phyloP scores from a whole-genome alignment of 2,797 vertebrate genomes.

The Sebastes nivosus region DNA sequence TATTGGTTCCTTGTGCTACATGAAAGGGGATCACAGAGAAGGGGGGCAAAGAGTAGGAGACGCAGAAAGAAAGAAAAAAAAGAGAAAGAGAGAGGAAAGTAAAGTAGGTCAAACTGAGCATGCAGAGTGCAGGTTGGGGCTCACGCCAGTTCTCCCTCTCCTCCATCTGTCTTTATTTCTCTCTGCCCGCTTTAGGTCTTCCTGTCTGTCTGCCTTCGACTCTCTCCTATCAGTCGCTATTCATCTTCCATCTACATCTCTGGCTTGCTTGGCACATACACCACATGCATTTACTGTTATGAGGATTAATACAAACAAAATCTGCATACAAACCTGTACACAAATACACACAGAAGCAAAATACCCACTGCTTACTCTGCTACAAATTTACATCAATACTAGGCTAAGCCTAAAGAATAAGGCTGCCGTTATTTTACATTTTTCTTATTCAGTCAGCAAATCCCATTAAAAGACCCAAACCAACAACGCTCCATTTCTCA shows the following conservation, averaged over 20 bases:
- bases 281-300: slow-evolving; percentile 34
- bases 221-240: slow-evolving; percentile 20
- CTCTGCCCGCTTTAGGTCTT: slow-evolving; percentile 36
- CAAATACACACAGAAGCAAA: neutral
- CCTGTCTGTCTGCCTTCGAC: slow-evolving; percentile 32
- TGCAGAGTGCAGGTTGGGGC: slow-evolving; percentile 38
- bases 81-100: slow-evolving; percentile 29
- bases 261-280: slow-evolving; percentile 34
- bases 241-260: slow-evolving; percentile 48
- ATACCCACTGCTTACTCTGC: too few relatives aligned
- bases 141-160: slow-evolving; percentile 28
- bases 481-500: neutral
- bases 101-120: slow-evolving; percentile 71
- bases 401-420: neutral
- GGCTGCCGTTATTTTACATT: neutral
- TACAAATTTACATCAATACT: neutral
- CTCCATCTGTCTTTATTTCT: slow-evolving; percentile 61
- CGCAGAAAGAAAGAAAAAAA: slow-evolving; percentile 6
- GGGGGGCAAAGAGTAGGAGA: slow-evolving; percentile 30
- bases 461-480: neutral
- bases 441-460: neutral
- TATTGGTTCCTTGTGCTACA: slow-evolving; percentile 64
- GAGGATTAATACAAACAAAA: slow-evolving; percentile 1
- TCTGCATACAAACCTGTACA: neutral
- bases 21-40: slow-evolving; percentile 58